Evolutionary conservation across 2,113 vertebrate genomes (phyloP).

Genomic region (Peromyscus leucopus): DNA sequence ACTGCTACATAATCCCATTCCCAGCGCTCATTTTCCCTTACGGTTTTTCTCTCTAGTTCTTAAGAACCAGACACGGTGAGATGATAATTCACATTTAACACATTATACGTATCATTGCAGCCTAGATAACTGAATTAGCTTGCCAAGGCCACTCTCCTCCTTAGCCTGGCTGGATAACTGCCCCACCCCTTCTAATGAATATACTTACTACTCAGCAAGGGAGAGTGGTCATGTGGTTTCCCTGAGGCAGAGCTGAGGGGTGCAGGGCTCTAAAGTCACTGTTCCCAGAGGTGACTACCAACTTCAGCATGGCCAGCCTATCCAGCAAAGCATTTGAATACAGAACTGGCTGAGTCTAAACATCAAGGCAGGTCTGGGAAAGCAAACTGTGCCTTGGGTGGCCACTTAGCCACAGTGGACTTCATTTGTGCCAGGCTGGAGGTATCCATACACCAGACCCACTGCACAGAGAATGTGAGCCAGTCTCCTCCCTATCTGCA

Average conservation of each 20-base stretch:
- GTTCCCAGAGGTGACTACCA: neutral
- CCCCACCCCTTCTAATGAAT: neutral
- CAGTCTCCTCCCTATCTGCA: neutral
- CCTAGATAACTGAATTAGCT: neutral
- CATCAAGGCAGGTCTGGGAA: neutral
- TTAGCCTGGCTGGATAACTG: neutral
- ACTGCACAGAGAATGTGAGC: rapidly evolving
- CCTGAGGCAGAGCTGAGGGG: neutral
- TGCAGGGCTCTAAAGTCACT: neutral
- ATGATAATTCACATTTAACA: neutral
- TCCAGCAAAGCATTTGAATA: neutral
- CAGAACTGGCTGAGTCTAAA: neutral
- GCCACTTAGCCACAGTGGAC: neutral
- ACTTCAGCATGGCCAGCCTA: neutral
- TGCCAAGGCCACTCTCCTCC: neutral
- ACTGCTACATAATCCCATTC: neutral
- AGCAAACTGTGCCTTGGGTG: neutral
- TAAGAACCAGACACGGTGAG: neutral
- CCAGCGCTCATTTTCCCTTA: neutral
- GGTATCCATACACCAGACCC: neutral
- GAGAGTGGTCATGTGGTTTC: neutral
- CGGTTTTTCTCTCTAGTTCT: neutral
- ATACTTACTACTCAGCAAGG: neutral
- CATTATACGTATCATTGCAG: neutral
- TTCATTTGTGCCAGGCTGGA: too few species aligned